These are phyloP conservation scores for Rana temporaria DNA, from an alignment of 2,113 vertebrate species.

Conservation along the genomic window DNA sequence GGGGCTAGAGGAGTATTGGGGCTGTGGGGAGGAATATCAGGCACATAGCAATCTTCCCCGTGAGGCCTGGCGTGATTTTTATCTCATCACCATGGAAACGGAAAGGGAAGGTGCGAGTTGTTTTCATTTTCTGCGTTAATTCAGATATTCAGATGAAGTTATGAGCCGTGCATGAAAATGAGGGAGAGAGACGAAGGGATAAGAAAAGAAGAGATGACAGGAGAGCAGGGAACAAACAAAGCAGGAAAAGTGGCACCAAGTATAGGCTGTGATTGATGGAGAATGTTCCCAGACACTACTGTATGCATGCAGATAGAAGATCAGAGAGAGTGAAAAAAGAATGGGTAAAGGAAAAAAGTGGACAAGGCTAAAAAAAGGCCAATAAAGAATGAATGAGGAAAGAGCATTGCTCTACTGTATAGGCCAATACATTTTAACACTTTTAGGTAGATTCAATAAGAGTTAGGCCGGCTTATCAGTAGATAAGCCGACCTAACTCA, in stretches of 20 bases:
- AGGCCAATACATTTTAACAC: no score
- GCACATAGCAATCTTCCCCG: conserved; percentile 80
- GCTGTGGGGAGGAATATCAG: conserved; percentile 80
- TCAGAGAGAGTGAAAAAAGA: background rate
- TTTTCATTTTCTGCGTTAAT: conserved; percentile 84
- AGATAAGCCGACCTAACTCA: no score
- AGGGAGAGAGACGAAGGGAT: background rate
- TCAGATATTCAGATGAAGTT: conserved; percentile 89
- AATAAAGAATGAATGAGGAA: no score
- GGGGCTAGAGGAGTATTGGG: conserved; percentile 69
- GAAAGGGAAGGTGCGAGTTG: conserved; percentile 82
- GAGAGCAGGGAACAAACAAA: background rate
- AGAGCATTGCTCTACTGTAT: no score
- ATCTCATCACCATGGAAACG: conserved; percentile 88
- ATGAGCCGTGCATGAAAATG: conserved; percentile 61
- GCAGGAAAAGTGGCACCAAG: background rate
- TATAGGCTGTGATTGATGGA: conserved; percentile 23
- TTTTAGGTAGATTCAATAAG: no score
- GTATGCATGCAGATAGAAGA: background rate
- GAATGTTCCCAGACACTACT: background rate
- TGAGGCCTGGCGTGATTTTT: conserved; percentile 85
- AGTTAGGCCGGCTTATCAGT: no score
- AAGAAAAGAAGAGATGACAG: background rate
- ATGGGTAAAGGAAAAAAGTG: background rate
- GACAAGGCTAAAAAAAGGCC: no score